phyloP scores from a whole-genome alignment of 2,113 vertebrate genomes.

The Bos indicus region DNA sequence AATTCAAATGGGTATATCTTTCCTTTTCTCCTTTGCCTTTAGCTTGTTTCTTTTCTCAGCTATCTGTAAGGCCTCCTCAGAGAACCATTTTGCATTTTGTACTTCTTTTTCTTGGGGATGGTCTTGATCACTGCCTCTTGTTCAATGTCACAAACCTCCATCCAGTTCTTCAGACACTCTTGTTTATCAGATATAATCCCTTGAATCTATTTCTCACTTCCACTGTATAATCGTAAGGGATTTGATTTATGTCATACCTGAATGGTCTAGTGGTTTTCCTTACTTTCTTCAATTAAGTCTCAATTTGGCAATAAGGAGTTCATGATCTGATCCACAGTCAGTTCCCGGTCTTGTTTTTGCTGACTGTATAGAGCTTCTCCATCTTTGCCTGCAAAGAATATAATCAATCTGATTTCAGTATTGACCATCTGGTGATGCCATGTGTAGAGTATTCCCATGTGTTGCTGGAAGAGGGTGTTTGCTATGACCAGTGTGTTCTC shows the following conservation, averaged over 20 bases:
- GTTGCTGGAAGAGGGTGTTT: neutral
- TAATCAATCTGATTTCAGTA: neutral
- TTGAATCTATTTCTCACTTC: neutral
- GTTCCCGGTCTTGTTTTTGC: neutral
- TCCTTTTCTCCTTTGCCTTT: neutral
- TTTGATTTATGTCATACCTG: neutral
- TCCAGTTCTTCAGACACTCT: neutral
- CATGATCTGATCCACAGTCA: neutral
- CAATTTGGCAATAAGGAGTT: neutral
- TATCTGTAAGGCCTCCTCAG: neutral
- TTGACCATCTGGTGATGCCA: neutral
- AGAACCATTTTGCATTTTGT: rapidly evolving
- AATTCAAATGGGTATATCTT: neutral
- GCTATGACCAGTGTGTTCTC: neutral
- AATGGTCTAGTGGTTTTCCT: neutral
- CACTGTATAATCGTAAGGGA: neutral
- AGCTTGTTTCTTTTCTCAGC: neutral
- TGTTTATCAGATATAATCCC: neutral
- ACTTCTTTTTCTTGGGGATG: neutral
- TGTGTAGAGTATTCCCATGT: neutral
- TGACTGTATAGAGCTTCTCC: neutral
- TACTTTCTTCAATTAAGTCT: neutral
- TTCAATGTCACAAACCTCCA: neutral
- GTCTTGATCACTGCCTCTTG: neutral
- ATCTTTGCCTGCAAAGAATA: neutral